Conservation (phyloP, 23 tunicate genomes). For the Diplosoma virens region DNA sequence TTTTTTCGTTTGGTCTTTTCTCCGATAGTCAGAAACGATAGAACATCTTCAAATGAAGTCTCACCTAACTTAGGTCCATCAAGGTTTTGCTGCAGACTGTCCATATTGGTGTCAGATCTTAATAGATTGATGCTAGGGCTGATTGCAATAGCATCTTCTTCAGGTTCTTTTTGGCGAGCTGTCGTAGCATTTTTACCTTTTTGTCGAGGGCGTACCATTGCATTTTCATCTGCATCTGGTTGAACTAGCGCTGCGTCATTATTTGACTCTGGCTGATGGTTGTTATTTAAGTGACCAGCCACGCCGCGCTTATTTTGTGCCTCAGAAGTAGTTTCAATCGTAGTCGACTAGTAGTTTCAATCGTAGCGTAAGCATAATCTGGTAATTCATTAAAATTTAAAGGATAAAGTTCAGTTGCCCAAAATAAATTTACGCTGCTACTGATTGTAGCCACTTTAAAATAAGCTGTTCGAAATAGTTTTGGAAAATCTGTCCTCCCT, state of each 20-base stretch:
- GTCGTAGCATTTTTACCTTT: no score
- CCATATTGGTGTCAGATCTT: neutral
- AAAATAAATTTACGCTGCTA: slow-evolving; percentile 7
- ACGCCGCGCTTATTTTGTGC: neutral
- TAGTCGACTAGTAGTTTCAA: slow-evolving; percentile 1
- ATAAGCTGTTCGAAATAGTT: slow-evolving; percentile 14
- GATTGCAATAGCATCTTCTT: no score
- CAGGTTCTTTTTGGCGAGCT: no score
- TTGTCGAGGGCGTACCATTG: no score
- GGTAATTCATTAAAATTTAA: slow-evolving; percentile 1
- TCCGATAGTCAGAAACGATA: neutral
- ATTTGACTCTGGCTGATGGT: neutral
- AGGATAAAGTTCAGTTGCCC: slow-evolving; percentile 20
- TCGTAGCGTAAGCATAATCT: slow-evolving; percentile 10
- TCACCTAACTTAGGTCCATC: slow-evolving; percentile 7
- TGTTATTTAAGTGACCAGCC: neutral
- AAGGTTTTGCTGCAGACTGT: neutral
- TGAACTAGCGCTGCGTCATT: no score
- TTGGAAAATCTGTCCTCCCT: slow-evolving; percentile 29
- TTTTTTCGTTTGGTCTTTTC: neutral
- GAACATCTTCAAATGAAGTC: slow-evolving; percentile 15
- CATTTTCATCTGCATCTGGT: no score
- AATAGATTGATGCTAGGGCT: neutral
- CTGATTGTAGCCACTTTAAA: slow-evolving; percentile 28
- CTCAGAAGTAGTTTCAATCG: no score